Base-by-base conservation (phyloP, 2,797 vertebrate genomes). In the Crenuchus spilurus region DNA sequence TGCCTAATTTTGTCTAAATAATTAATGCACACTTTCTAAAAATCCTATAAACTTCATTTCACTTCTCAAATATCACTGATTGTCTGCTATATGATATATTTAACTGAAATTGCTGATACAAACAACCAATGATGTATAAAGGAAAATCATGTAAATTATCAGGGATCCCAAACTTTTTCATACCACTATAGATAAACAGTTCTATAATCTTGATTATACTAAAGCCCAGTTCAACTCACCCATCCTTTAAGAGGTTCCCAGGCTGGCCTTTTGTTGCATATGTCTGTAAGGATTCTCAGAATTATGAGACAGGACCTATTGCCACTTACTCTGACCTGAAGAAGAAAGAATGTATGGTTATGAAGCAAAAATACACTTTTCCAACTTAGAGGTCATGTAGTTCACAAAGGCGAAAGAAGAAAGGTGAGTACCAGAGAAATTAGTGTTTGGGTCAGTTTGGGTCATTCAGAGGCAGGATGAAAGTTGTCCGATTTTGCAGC, bases 231-330 rank as follows among this genome's bases (percentile, higher is more conserved):
- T 2, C 24, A 72, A 95, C 95, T 88, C 84, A 97, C 96, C 96
- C 95, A 96, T 93, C 95, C 96, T 92, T 93, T 94, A 75, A 97
- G 89, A 7, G 94, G 94, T 82, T 93, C 92, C 96, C 96, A 98
- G 51, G 87, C 93, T 18, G 94, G 90, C 78, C 94, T 90, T 90
- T 92, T 91, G 94, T 93, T 95, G 94, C 96, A 97, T 90, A 96
- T 88, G 90, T 97, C 95, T 81, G 95, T 93, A 80, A 98, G 93
- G 88, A 98, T 93, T 78, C 96, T 94, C 72, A 97, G 87, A 74
- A 98, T 91, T 89, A 97, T 91, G 84, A 98, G 92, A 87, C 96
- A 96, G 84, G 95, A 96, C 85, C 95, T 96, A 85, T 96, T 91
- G 88, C 94, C 94, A 72, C 95, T 94, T 85, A 95, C 95, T 92